Evolutionary conservation across 2,797 vertebrate genomes (phyloP), one percentile per base, ranked within the genome.

Genomic region (Schizopygopsis pylzovi): DNA sequence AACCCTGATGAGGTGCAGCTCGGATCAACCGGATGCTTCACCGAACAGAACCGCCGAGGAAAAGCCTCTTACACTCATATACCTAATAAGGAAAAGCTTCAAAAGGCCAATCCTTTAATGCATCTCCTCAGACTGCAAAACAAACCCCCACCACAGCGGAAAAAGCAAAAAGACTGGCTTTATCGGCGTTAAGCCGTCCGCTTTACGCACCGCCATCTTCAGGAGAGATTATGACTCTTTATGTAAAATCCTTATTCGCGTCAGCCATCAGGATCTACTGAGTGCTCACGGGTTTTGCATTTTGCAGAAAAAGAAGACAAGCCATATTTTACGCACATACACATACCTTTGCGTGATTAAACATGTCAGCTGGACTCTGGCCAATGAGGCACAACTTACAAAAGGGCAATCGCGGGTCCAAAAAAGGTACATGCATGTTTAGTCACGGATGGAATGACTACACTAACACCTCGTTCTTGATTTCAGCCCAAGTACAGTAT

Each of bases 61-160:
- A 94, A 95, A 95, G 92, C 92, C 91, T 93, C 92, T 95, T 94
- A 92, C 87, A 90, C 91, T 89, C 91, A 92, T 91, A 90, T 91
- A 92, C 93, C 94, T 94, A 95, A 95, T 94, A 94, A 95, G 93
- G 93, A 93, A 91, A 67, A 79, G 85, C 88, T 92, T 89, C 90
- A 90, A 91, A 92, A 91, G 88, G 90, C 91, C 92, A 93, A 93
- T 93, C 92, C 87, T 89, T 90, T 95, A 94, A 94, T 93, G 89
- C 89, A 43, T 82, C 85, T 90, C 88, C 83, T 91, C 91, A 91
- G 89, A 89, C 90, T 87, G 92, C 91, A 90, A 93, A 90, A 93
- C 73, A 80, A 86, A 82, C 79, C 79, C 63, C 56, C 3, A 3
- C 59, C 37, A 12, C 16, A 49, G 68, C 47, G 56, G 12, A 81